phyloP scores from a whole-genome alignment of 2,113 vertebrate species.

The Lipophrys pholis region DNA sequence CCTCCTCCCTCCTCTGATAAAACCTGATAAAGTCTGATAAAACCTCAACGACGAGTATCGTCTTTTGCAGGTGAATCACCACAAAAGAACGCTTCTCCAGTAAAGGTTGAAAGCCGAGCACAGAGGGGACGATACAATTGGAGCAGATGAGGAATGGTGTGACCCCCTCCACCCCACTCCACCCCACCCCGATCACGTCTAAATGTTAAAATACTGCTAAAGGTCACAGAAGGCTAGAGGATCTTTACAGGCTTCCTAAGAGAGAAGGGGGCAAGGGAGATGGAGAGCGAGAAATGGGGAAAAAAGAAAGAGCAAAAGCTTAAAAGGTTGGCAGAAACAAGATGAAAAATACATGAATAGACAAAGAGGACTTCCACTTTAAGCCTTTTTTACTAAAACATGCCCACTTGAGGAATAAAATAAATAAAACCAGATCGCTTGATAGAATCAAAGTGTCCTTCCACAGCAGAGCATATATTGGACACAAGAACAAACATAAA shows the following conservation, averaged over 20 bases:
- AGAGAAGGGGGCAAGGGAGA: slow-evolving; percentile 1
- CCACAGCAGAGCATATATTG: not conserved
- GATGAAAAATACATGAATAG: not conserved
- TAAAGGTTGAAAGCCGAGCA: slow-evolving; percentile 22
- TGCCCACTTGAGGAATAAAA: slow-evolving; percentile 9
- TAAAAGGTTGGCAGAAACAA: slow-evolving; percentile 1
- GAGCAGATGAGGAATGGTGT: slow-evolving; percentile 3
- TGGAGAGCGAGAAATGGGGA: not conserved
- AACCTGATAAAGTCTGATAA: no score
- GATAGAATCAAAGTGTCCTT: not conserved
- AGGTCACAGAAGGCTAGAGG: slow-evolving; percentile 37
- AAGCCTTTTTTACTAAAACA: slow-evolving; percentile 7
- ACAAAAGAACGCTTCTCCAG: slow-evolving; percentile 29
- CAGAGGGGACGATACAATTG: slow-evolving; percentile 5
- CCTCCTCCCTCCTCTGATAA: not conserved
- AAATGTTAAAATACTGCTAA: slow-evolving; percentile 53
- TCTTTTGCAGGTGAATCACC: slow-evolving; percentile 41
- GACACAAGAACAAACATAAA: not conserved
- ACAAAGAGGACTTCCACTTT: slow-evolving; percentile 16
- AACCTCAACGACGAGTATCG: slow-evolving; percentile 14
- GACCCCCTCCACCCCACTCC: no score
- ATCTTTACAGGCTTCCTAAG: slow-evolving; percentile 3
- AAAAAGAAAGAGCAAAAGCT: not conserved
- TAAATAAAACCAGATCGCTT: not conserved
- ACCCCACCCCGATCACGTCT: slow-evolving; percentile 5